Evolutionary conservation across 2,888 invertebrate genomes (phyloP), one percentile per base, ranked within the genome.

Genomic region (Stratiomys singularior): DNA sequence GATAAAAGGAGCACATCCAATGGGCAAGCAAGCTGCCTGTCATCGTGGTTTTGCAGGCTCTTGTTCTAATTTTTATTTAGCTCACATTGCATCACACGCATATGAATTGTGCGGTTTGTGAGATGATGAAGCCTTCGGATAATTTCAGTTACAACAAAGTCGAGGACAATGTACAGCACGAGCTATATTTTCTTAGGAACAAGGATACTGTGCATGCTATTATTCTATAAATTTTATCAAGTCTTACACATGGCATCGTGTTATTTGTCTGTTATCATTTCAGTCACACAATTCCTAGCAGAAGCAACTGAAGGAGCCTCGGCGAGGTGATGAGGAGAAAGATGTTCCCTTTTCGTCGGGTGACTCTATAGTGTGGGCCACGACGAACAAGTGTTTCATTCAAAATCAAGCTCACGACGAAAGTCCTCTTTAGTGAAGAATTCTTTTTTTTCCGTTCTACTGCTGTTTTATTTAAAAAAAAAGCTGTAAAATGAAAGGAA

Each of bases 341-440:
- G 37, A 37, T 9, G 9, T 37, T 52, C 15, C 52, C 18, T 52
- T 52, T 52, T 52, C 52, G 15, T 52, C 18, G n/a, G 52, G 4
- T 15, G 18, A 4, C 15, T 52, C 52, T 13, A 52, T 52, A 52
- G 52, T 52, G 4, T 13, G 4, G 2, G 18, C 37, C 67, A 67
- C 15, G 67, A 7, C n/a, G 67, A 23, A 46, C 67, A 67, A 67
- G 37, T 37, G 67, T 67, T 44, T 18, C 67, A 15, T 67, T 21
- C 18, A 67, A 67, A 67, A 67, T 44, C 18, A 44, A 15, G 44
- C 30, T 44, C 67, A 67, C 27, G 46, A 27, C 18, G 25, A 58
- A 72, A 72, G 21, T 23, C 72, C 58, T 67, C 72, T 72, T 28
- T 18, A 28, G 56, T 58, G 15, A 72, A 72, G 58, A 28, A 72